These are phyloP conservation scores for Toxotes jaculatrix DNA, from an alignment of 2,113 vertebrate species.

Conservation along the genomic window DNA sequence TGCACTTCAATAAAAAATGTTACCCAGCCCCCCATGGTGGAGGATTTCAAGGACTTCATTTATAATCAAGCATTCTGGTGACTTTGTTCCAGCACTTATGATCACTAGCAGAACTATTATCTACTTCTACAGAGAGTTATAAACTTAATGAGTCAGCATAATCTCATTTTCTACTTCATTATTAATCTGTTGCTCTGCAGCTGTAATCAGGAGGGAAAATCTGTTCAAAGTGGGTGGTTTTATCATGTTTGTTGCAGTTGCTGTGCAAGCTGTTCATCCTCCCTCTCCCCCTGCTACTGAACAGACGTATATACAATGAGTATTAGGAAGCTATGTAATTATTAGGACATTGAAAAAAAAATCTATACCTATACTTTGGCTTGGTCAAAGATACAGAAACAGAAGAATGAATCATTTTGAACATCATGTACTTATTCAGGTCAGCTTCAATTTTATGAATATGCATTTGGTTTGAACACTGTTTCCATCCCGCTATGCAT, in stretches of 20 bases:
- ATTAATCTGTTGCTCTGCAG: conserved; percentile 70
- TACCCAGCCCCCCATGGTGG: background rate
- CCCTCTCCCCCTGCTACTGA: background rate
- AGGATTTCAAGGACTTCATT: conserved; percentile 45
- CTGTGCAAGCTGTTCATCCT: conserved; percentile 12
- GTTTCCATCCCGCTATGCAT: background rate
- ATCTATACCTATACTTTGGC: background rate
- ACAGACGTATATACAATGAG: background rate
- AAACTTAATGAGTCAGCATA: conserved; percentile 73
- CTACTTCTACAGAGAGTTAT: conserved; percentile 67
- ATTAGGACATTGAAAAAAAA: background rate
- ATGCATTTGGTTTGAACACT: background rate
- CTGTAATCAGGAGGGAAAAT: conserved; percentile 60
- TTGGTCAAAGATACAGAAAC: background rate
- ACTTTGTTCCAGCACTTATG: conserved; percentile 56
- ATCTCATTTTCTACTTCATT: conserved; percentile 77
- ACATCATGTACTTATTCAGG: background rate
- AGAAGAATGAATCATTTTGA: background rate
- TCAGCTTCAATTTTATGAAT: background rate
- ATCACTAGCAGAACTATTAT: conserved; percentile 65
- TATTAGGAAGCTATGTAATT: background rate
- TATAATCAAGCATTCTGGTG: conserved; percentile 48
- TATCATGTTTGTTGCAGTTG: conserved; percentile 46
- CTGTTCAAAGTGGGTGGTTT: conserved; percentile 46
- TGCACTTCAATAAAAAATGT: conserved; percentile 14